A percentile compares a stretch with the other conserved stretches of the same genome.
Evolutionary conservation across 2,888 invertebrate species (phyloP).

Genomic region (Philereme vetulata): DNA sequence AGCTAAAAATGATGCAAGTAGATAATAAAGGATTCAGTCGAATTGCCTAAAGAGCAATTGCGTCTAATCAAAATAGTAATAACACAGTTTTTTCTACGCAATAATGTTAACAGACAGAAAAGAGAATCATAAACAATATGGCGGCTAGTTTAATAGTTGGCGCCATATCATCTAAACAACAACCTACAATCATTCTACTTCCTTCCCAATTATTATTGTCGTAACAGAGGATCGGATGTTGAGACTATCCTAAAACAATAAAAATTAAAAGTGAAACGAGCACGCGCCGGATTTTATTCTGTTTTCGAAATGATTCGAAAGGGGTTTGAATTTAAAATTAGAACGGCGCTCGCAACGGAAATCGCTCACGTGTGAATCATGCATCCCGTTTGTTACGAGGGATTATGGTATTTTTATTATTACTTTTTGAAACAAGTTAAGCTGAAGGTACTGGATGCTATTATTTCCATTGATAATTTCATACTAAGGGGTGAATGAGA

Average conservation of each 20-base stretch:
- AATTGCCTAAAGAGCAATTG: too few species aligned
- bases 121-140: constrained; percentile 6
- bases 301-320: constrained; percentile 71
- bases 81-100: too few species aligned
- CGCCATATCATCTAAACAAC: constrained; percentile 27
- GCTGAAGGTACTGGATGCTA: too few species aligned
- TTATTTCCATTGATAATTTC: too few species aligned
- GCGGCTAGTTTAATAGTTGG: constrained; percentile 22
- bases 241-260: constrained; percentile 71
- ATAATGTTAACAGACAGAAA: background rate
- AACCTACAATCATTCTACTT: constrained; percentile 20
- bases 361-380: constrained; percentile 73
- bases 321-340: constrained; percentile 79
- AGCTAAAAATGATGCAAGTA: too few species aligned
- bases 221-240: constrained; percentile 48
- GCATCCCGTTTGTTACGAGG: constrained; percentile 41
- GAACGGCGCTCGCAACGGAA: constrained; percentile 74
- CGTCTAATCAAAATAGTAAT: too few species aligned
- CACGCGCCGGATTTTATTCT: constrained; percentile 76
- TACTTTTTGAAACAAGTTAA: constrained; percentile 21
- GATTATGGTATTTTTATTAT: constrained; percentile 38
- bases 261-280: constrained; percentile 55
- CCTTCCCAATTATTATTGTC: constrained; percentile 32
- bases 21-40: too few species aligned
- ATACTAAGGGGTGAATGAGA: too few species aligned